Conservation (phyloP, 2,113 vertebrate genomes). For the Mustelus asterias region DNA sequence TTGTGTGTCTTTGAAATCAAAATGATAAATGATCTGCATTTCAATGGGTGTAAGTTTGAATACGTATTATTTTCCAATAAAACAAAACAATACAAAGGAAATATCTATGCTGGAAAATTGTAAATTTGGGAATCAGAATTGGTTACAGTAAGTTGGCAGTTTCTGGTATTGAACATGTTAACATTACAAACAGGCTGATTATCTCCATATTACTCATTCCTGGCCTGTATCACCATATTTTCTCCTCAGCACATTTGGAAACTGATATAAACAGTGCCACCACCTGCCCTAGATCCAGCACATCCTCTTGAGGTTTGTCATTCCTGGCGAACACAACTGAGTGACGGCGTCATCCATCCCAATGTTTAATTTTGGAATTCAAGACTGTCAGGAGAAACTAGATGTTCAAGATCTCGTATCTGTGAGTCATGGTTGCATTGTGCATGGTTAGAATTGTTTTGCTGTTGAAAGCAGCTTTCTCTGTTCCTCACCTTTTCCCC, state of each 20-base stretch:
- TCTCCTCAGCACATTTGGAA: not conserved
- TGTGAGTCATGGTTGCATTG: not conserved
- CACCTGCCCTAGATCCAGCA: not conserved
- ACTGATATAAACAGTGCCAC: not conserved
- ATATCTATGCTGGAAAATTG: not conserved
- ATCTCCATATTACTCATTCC: not conserved
- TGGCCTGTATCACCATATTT: not conserved
- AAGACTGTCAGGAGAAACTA: not conserved
- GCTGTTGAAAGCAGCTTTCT: not conserved
- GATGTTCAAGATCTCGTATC: not conserved
- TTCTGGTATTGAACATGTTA: not conserved
- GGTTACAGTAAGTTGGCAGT: not conserved
- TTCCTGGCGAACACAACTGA: not conserved
- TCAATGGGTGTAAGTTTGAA: not conserved
- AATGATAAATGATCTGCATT: not conserved
- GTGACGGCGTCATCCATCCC: not conserved
- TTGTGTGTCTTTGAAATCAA: not conserved
- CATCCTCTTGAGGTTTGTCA: not conserved
- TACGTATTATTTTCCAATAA: not conserved
- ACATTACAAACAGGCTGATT: not conserved
- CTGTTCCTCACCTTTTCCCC: not conserved
- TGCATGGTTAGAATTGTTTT: not conserved
- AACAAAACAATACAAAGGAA: not conserved
- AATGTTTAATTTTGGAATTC: conserved; percentile 14
- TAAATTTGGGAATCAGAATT: not conserved